These are phyloP conservation scores for Gallinago undulata DNA, from an alignment of 2,113 vertebrate genomes.

Conservation along the genomic window DNA sequence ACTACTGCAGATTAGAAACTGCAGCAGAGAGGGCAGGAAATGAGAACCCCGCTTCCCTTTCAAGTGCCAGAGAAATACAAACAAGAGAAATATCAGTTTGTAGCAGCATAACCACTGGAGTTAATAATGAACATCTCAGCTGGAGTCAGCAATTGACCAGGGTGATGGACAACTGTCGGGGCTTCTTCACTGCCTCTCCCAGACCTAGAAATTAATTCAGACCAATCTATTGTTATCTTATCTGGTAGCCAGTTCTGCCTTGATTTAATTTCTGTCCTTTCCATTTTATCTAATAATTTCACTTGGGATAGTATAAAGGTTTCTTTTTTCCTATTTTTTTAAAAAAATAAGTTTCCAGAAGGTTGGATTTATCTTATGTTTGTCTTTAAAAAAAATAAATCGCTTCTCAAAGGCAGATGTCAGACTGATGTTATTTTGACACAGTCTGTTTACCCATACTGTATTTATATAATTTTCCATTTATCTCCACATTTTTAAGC, in stretches of 20 bases:
- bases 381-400: neutral
- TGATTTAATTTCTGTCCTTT: neutral
- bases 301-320: neutral
- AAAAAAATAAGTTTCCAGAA: neutral
- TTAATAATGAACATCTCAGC: neutral
- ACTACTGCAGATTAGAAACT: neutral
- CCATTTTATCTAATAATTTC: neutral
- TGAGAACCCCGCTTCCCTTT: neutral
- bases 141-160: neutral
- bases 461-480: neutral
- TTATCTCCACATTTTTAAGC: neutral
- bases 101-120: neutral
- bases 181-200: neutral
- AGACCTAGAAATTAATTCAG: neutral
- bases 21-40: neutral
- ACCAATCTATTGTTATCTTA: neutral
- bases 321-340: neutral
- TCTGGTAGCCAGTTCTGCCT: neutral
- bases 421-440: neutral
- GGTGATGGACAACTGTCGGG: rapidly evolving
- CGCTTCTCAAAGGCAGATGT: neutral
- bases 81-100: neutral
- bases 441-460: neutral
- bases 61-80: neutral
- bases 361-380: neutral